Evolutionary conservation across 2,113 vertebrate genomes (phyloP).

Genomic region (Sterna hirundo): DNA sequence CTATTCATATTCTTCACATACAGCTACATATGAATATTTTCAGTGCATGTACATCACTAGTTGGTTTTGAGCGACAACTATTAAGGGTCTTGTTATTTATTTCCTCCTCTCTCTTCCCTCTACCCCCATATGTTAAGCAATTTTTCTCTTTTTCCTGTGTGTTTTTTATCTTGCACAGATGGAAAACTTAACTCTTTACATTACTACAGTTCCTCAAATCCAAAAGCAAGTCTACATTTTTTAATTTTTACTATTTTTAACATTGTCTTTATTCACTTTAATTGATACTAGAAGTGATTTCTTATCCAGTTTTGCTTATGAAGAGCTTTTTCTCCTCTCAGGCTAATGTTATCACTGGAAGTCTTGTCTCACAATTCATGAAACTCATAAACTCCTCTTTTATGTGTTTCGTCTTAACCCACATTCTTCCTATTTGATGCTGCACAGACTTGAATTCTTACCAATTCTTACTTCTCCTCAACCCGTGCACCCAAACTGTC

Average conservation of each 20-base stretch:
- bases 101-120: not conserved
- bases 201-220: not conserved
- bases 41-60: not conserved
- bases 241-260: conserved; percentile 16
- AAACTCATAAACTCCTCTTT: not conserved
- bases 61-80: not conserved
- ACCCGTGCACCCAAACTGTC: not conserved
- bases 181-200: not conserved
- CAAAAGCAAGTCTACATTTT: not conserved
- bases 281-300: not conserved
- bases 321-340: conserved; percentile 26
- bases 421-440: conserved; percentile 15
- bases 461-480: not conserved
- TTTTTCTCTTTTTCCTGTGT: not conserved
- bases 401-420: not conserved
- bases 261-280: not conserved
- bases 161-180: not conserved
- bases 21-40: not conserved
- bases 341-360: conserved; percentile 19
- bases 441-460: not conserved
- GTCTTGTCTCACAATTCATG: conserved; percentile 41
- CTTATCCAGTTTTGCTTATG: not conserved
- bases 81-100: not conserved
- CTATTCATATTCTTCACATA: not conserved
- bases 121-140: not conserved